Evolutionary conservation across 2,888 invertebrate species (phyloP).

Genomic region (Machimus atricapillus): DNA sequence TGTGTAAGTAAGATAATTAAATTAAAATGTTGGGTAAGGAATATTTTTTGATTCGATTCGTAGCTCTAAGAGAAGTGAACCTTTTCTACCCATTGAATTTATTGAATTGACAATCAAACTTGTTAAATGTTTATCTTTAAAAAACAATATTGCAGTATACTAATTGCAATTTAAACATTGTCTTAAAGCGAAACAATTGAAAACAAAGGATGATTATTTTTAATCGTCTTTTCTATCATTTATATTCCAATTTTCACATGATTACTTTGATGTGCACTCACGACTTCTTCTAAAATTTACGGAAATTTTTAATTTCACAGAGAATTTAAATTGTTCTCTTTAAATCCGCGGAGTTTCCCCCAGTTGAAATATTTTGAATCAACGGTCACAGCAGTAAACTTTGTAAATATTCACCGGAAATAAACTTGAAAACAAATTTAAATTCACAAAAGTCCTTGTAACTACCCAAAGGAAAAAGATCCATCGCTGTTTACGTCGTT

Average conservation of each 20-base stretch:
- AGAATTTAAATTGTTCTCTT: not conserved
- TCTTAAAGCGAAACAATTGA: not conserved
- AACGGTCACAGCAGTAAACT: not conserved
- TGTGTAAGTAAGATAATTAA: too few species aligned
- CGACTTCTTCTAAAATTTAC: not conserved
- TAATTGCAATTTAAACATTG: too few species aligned
- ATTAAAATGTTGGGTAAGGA: too few species aligned
- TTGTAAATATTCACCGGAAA: not conserved
- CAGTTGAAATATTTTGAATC: not conserved
- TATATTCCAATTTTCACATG: not conserved
- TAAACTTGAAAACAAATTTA: not conserved
- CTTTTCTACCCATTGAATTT: too few species aligned
- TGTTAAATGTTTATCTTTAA: too few species aligned
- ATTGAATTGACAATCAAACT: too few species aligned
- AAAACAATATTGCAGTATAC: too few species aligned
- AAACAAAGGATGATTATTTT: not conserved
- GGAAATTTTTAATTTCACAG: not conserved
- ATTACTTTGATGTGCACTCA: not conserved
- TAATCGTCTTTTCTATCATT: not conserved
- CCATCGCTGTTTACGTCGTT: constrained; percentile 75
- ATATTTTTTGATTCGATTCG: too few species aligned
- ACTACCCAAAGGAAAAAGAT: constrained; percentile 76
- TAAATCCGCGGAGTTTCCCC: not conserved
- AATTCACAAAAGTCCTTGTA: not conserved
- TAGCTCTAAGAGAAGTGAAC: too few species aligned